Evolutionary conservation across 2,113 vertebrate species (phyloP), one percentile per base, ranked within the genome.

Genomic region (Numenius arquata): DNA sequence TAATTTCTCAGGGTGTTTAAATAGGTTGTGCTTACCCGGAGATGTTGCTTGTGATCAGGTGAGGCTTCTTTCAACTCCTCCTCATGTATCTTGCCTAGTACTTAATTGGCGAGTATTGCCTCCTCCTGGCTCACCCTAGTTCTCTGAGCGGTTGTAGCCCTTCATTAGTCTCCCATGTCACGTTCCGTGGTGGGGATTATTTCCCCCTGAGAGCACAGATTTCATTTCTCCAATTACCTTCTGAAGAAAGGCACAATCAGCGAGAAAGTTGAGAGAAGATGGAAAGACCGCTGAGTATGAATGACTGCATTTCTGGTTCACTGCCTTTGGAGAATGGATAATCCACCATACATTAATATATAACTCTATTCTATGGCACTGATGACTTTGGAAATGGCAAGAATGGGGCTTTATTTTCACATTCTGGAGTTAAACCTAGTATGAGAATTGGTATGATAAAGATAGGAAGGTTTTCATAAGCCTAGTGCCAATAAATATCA

Each of bases 241-340:
- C 86, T 83, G 62, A 68, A 96, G 93, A 97, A 95, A 97, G 93
- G 72, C 32, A 78, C 32, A 86, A 85, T 55, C n/a, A 22, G 32
- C 71, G 88, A 71, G 48, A 53, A 85, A 59, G 89, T 23, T 66
- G 41, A 77, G 72, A 81, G 45, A 56, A 71, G 36, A 55, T 30
- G 38, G 65, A 61, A 74, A 65, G 79, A 81, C 38, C 1, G 1
- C 58, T 34, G 41, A 82, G 48, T 65, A 75, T 8, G 17, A 72
- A 29, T 19, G 56, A n/a, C 58, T 71, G 71, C 20, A 4, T 92
- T 53, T 55, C 55, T 66, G 65, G 79, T 79, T 90, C 76, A 34
- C 30, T 79, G 80, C 85, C 84, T 78, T 38, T 71, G 56, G 83
- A 79, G 75, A 93, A 76, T 62, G 38, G 61, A 86, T 95, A 93